These are phyloP conservation scores for Lordiphosa stackelbergi DNA, from an alignment of 1,140 invertebrate genomes.

Conservation along the genomic window DNA sequence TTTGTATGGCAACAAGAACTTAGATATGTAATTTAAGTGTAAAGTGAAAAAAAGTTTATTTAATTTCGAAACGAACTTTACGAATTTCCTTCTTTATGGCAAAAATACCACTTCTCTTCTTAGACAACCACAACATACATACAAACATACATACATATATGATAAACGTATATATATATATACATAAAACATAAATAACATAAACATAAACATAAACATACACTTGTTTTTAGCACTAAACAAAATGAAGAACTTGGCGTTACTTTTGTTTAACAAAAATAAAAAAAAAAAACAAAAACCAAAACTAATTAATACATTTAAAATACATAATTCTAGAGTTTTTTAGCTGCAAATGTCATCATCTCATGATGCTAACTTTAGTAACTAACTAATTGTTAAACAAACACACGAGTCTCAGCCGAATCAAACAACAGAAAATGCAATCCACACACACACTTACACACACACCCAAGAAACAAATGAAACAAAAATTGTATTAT, in stretches of 20 bases:
- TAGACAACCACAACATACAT: conserved; percentile 5
- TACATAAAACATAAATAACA: not conserved
- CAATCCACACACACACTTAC: conserved; percentile 19
- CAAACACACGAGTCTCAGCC: conserved; percentile 26
- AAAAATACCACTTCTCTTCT: conserved; percentile 39
- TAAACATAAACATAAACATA: conserved; percentile 27
- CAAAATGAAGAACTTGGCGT: conserved; percentile 23
- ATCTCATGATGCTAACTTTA: conserved; percentile 54
- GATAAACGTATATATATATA: conserved; percentile 7
- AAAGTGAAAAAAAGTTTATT: conserved; percentile 58
- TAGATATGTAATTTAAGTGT: conserved; percentile 65
- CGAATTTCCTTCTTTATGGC: conserved; percentile 58
- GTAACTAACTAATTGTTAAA: conserved; percentile 47
- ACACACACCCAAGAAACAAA: conserved; percentile 33
- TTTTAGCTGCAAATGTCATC: conserved; percentile 45
- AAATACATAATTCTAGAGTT: conserved; percentile 30
- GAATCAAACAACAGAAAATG: no score
- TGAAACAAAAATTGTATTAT: conserved; percentile 66
- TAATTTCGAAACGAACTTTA: conserved; percentile 47
- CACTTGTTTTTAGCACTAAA: conserved; percentile 62
- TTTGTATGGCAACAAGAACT: conserved; percentile 66
- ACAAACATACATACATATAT: conserved; percentile 2
- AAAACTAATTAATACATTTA: conserved; percentile 26
- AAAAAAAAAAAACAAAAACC: conserved; percentile 18
- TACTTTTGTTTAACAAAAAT: conserved; percentile 44